Evolutionary conservation across 2,888 invertebrate species (phyloP), one percentile per base, ranked within the genome.

Genomic region (Agrilus cyanescens): DNA sequence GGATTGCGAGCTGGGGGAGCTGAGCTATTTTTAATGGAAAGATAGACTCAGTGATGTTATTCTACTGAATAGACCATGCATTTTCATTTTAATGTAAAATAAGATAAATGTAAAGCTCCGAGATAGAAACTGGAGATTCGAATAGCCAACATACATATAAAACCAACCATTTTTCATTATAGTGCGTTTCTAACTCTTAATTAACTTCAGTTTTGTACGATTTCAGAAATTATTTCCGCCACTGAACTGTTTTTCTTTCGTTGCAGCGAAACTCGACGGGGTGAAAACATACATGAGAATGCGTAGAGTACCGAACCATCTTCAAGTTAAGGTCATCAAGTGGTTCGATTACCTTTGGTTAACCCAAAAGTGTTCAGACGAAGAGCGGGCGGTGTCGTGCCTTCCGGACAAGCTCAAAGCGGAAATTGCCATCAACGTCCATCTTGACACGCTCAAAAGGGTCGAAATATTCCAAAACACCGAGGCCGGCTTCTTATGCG

Each of bases 291-390:
- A 96, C 68, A 96, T 97, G 96, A 76, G 91, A 51, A 88, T 96
- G 85, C 78, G 96, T 40, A 76, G 94, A 56, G 96, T 97, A 52
- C 96, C 96, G 32, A 85, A 83, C 57, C 87, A 91, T 68, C 77
- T 97, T 47, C 95, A 97, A 69, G 88, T 93, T 60, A 94, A 96
- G 70, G 96, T 91, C 55, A 96, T 97, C 71, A 93, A 94, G 70
- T 97, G 96, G 96, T 97, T 96, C 71, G 96, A 97, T 75, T 96
- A 97, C 69, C 77, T 96, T 60, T 97, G 97, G 96, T 81, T 95
- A 61, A 94, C 94, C 53, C 95, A 97, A 73, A 96, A 96, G 72
- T 94, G 94, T 65, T 93, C 94, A 16, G 94, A 96, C 66, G 96
- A 97, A 68, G 95, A 96, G 68, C 85, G 85, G 67, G 90, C 90